These are phyloP conservation scores for Pygoscelis antarcticus DNA, from an alignment of 2,113 vertebrate species.

Conservation along the genomic window DNA sequence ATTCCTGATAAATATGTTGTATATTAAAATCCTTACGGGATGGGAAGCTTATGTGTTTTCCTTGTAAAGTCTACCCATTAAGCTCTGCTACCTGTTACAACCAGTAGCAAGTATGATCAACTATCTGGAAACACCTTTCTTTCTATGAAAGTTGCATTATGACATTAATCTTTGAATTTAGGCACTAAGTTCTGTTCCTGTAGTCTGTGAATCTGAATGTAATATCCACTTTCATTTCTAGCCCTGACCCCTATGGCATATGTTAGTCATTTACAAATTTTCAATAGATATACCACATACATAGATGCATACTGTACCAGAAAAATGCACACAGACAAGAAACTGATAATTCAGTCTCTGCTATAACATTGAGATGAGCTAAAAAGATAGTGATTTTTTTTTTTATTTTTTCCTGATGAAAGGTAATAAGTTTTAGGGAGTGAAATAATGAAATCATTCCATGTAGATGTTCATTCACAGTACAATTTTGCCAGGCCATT, in stretches of 20 bases:
- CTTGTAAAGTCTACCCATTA: neutral
- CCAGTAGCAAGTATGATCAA: fast-evolving
- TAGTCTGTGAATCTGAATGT: neutral
- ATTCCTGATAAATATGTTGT: neutral
- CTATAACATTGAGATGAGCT: neutral
- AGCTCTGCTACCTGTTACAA: neutral
- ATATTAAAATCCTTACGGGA: neutral
- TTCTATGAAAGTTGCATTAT: neutral
- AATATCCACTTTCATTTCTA: neutral
- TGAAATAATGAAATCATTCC: neutral
- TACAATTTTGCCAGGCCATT: neutral
- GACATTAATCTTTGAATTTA: neutral
- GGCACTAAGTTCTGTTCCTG: neutral
- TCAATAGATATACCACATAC: neutral
- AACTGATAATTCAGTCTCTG: neutral
- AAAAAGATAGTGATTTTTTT: neutral
- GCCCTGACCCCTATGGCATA: neutral
- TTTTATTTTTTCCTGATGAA: neutral
- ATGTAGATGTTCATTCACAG: neutral
- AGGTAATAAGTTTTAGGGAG: neutral
- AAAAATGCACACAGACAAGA: neutral
- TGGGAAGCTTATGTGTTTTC: neutral
- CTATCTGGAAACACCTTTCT: neutral
- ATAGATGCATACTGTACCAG: neutral
- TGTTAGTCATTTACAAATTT: neutral